Conservation (phyloP, 2,797 vertebrate species). For the Phylloscopus collybita region DNA sequence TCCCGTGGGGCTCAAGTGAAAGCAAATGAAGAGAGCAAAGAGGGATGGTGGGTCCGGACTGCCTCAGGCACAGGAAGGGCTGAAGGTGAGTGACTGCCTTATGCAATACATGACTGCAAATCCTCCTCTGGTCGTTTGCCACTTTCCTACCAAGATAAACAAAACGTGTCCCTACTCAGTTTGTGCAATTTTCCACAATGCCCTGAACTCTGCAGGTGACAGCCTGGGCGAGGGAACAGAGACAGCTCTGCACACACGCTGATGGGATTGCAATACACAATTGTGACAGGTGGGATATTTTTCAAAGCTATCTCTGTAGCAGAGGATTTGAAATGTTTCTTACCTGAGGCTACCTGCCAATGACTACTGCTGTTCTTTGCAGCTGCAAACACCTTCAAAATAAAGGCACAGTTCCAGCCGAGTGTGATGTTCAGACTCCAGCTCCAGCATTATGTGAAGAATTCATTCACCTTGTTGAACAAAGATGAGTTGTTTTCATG, state of each 20-base stretch:
- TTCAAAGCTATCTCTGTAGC: conserved; percentile 5
- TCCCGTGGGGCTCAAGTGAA: not conserved
- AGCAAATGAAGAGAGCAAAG: not conserved
- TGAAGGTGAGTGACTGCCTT: not conserved
- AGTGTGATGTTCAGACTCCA: conserved; percentile 1
- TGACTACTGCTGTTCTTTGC: conserved; percentile 6
- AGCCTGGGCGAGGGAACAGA: not conserved
- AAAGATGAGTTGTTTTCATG: not conserved
- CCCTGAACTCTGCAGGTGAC: conserved; percentile 36
- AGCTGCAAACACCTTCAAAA: conserved; percentile 30
- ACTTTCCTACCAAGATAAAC: conserved; percentile 5
- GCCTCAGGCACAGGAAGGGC: not conserved
- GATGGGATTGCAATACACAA: not conserved
- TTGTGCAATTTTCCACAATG: not conserved
- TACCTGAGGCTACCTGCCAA: conserved; percentile 41
- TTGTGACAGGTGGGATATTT: conserved; percentile 20
- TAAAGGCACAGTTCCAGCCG: conserved; percentile 2
- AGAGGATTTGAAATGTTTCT: conserved; percentile 47
- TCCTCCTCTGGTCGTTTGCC: not conserved
- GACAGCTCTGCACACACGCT: not conserved
- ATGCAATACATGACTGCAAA: not conserved
- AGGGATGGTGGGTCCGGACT: fast-evolving
- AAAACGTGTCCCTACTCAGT: not conserved
- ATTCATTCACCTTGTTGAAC: not conserved
- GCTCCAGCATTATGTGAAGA: not conserved